These are phyloP conservation scores for Glareola pratincola DNA, from an alignment of 2,113 vertebrate species.

Conservation along the genomic window DNA sequence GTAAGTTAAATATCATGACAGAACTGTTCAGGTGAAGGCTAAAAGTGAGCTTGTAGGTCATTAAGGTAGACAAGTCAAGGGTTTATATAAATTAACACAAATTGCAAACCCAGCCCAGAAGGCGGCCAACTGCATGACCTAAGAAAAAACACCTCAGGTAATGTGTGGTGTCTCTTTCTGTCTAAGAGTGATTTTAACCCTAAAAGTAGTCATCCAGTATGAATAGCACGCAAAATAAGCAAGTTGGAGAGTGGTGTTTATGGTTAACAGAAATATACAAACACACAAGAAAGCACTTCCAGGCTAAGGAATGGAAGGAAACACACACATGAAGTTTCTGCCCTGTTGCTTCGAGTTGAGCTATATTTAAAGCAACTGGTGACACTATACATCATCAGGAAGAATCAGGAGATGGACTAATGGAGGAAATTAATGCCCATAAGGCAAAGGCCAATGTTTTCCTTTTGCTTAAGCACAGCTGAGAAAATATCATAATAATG, in stretches of 20 bases:
- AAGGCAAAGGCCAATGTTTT: slow-evolving; percentile 3
- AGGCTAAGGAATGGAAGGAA: neutral
- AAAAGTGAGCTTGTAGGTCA: neutral
- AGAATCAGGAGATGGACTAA: neutral
- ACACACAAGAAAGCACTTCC: neutral
- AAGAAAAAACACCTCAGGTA: neutral
- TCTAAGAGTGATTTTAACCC: neutral
- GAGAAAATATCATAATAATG: slow-evolving; percentile 19
- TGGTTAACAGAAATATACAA: neutral
- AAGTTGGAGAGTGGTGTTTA: neutral
- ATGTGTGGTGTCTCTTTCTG: neutral
- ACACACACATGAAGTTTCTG: neutral
- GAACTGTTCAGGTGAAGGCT: neutral
- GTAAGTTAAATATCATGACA: neutral
- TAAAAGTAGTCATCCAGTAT: neutral
- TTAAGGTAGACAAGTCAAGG: neutral
- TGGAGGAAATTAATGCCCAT: neutral
- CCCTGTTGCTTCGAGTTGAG: neutral
- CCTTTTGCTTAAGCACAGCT: slow-evolving; percentile 27
- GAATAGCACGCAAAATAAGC: neutral
- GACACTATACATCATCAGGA: neutral
- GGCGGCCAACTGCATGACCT: neutral
- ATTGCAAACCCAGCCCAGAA: neutral
- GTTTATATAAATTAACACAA: neutral
- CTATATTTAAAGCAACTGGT: neutral